phyloP scores from a whole-genome alignment of 1,140 invertebrate genomes.

The Ceratitis capitata region DNA sequence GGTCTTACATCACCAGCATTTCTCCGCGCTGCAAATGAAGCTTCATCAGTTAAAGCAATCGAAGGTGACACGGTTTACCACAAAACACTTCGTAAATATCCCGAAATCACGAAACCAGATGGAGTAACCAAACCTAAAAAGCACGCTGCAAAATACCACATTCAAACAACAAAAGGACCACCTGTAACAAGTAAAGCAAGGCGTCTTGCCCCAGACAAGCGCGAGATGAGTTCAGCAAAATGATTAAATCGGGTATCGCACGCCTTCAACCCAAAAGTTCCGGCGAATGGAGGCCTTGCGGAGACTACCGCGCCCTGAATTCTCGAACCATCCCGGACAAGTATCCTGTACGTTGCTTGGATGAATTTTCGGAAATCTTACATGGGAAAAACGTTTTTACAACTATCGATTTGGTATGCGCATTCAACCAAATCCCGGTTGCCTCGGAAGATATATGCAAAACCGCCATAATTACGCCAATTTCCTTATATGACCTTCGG shows the following conservation, averaged over 20 bases:
- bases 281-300: neutral
- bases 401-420: neutral
- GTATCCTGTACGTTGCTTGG: neutral
- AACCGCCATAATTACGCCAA: too few species aligned
- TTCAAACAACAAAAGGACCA: too few species aligned
- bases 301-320: neutral
- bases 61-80: neutral
- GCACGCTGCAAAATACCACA: too few species aligned
- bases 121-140: too few species aligned
- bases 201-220: too few species aligned
- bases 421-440: neutral
- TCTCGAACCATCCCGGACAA: neutral
- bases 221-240: too few species aligned
- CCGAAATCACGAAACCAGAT: neutral
- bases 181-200: too few species aligned
- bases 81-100: neutral
- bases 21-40: neutral
- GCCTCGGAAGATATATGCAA: neutral
- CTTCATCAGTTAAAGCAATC: neutral
- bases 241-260: too few species aligned
- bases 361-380: neutral
- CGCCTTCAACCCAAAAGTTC: too few species aligned
- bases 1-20: neutral
- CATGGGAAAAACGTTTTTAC: neutral
- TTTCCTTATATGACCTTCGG: too few species aligned